Conservation (phyloP, 2,888 invertebrate species). For the Patella pellucida region DNA sequence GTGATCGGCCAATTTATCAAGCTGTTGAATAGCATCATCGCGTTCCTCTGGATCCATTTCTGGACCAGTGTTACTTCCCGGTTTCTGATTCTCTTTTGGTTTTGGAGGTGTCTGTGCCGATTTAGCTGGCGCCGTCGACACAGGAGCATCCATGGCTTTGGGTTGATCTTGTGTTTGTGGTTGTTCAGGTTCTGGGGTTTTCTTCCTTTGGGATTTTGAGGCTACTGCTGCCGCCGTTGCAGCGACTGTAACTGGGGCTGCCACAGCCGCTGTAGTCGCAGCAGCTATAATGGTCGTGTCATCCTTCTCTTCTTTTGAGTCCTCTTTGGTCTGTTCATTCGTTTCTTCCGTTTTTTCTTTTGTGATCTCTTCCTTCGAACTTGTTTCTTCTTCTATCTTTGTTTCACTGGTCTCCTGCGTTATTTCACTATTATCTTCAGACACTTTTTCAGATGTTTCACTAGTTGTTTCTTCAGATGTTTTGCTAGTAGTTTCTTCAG, state of each 20-base stretch:
- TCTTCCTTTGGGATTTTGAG: not conserved
- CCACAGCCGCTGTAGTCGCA: not conserved
- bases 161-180: not conserved
- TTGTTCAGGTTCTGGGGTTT: not conserved
- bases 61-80: not conserved
- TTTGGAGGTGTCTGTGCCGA: not conserved
- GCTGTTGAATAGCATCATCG: constrained; percentile 22
- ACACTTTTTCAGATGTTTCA: not conserved
- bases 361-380: not conserved
- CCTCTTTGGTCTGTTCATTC: not conserved
- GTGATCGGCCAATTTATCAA: constrained; percentile 32
- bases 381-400: not conserved
- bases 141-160: not conserved
- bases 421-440: not conserved
- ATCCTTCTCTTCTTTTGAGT: not conserved
- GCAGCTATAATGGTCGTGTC: not conserved
- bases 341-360: not conserved
- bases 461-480: not conserved
- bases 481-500: not conserved
- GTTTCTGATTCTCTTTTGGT: not conserved
- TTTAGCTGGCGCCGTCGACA: not conserved
- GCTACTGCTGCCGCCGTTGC: not conserved
- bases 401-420: not conserved
- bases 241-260: not conserved
- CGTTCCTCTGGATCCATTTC: constrained; percentile 10